A percentile compares a stretch with the other conserved stretches of the same genome.
phyloP scores from a whole-genome alignment of 2,888 invertebrate species.

The Stenotaenia linearis region DNA sequence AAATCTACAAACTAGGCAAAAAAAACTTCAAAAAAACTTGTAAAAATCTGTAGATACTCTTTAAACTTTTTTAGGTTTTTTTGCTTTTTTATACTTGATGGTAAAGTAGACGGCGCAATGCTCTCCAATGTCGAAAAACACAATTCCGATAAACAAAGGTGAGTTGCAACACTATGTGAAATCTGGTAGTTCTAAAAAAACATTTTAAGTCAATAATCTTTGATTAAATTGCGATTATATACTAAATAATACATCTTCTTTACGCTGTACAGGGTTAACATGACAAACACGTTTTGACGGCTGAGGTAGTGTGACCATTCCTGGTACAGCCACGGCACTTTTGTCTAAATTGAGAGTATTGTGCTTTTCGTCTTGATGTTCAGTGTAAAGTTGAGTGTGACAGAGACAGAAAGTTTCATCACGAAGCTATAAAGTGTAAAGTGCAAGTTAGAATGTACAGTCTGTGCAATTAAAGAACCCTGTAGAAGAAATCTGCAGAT shows the following conservation, averaged over 20 bases:
- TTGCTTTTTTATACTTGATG: too few species aligned
- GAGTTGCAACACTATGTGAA: neutral
- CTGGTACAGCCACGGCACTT: neutral
- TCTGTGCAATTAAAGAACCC: too few species aligned
- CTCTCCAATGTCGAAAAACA: neutral
- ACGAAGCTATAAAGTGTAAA: neutral
- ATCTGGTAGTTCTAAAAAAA: too few species aligned
- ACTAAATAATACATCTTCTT: neutral
- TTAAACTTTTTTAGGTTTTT: too few species aligned
- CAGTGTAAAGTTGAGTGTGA: neutral
- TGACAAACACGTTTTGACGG: neutral
- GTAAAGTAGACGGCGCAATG: neutral
- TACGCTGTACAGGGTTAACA: neutral
- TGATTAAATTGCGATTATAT: too few species aligned
- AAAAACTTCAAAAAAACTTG: too few species aligned
- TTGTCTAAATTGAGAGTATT: neutral
- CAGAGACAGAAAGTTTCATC: neutral
- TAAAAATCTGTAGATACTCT: too few species aligned
- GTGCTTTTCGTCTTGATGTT: neutral
- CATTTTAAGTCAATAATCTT: too few species aligned
- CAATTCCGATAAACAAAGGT: neutral
- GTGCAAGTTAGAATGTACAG: too few species aligned
- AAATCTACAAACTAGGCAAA: too few species aligned
- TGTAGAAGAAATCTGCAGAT: too few species aligned
- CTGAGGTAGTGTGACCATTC: neutral